Evolutionary conservation across 1,140 invertebrate species (phyloP).

Genomic region (Gerris buenoi): DNA sequence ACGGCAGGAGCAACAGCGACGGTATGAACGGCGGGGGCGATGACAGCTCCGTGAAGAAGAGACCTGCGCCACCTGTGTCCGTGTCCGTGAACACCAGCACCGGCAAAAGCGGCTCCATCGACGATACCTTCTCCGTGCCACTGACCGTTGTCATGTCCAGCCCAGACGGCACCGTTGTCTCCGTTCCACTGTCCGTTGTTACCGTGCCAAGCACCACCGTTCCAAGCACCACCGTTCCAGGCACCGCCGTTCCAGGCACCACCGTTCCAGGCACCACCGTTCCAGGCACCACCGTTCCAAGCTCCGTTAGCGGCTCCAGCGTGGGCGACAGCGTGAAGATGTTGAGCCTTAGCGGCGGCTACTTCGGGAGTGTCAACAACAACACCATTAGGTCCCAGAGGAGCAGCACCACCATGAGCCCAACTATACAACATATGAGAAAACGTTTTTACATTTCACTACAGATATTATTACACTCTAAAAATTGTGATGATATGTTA

Average conservation of each 20-base stretch:
- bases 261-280: neutral
- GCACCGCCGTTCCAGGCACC: neutral
- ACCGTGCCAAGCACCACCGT: neutral
- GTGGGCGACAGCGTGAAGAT: neutral
- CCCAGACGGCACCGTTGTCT: neutral
- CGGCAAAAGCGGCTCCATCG: neutral
- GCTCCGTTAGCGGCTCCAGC: neutral
- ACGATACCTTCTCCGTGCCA: neutral
- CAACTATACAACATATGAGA: neutral
- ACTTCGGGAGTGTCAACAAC: constrained; percentile 38
- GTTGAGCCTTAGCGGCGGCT: constrained; percentile 33
- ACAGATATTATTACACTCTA: too few relatives aligned
- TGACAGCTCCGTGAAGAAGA: constrained; percentile 19
- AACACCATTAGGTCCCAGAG: constrained; percentile 26
- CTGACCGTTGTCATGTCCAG: neutral
- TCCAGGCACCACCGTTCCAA: neutral
- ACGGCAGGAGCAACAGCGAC: constrained; percentile 28
- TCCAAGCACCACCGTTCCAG: neutral
- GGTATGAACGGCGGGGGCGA: constrained; percentile 27
- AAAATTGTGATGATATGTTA: too few relatives aligned
- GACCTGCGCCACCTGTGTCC: neutral
- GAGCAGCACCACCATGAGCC: constrained; percentile 21
- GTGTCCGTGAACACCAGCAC: neutral
- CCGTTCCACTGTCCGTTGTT: constrained; percentile 2
- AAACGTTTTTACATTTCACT: too few relatives aligned